Evolutionary conservation across 2,113 vertebrate species (phyloP), one percentile per base, ranked within the genome.

Genomic region (Acanthochromis polyacanthus): DNA sequence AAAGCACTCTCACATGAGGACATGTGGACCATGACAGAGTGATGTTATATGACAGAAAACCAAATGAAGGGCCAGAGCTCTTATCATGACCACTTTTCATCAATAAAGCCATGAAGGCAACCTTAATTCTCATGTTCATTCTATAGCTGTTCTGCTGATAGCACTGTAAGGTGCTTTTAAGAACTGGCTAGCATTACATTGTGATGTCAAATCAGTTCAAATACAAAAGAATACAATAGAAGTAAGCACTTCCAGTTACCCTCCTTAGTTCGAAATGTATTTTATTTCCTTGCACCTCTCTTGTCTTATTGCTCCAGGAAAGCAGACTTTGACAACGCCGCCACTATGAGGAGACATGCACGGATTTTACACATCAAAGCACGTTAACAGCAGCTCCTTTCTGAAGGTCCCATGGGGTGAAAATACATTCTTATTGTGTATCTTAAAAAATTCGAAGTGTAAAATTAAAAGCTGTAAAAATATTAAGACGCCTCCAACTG

Each of bases 331-430:
- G 55, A 16, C 36, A 22, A 17, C 20, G 17, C 14, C 11, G 23
- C 30, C 40, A 58, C 57, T 63, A 30, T 28, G 55, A 73, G n/a
- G 32, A 19, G 28, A 63, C 9, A 36, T 20, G 22, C 48, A 43
- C 19, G 14, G 14, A 17, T 70, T 55, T 30, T 45, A 51, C 8
- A 62, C 19, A 58, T 70, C 40, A 70, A 70, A 73, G 28, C 50
- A 16, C 1, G 20, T 36, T 23, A 17, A 3, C 40, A 68, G 5
- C 20, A 23, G 19, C 60, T 36, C 36, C 52, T 46, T 52, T 23
- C 51, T 36, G 8, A 36, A 36, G 32, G 32, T 36, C 32, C 6
- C 9, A 36, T 36, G 10, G 9, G 32, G 32, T 36, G 32, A 36
- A 36, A 9, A 36, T 36, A 6, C 32, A 36, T 36, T 36, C 32